Evolutionary conservation across 1,140 invertebrate genomes (phyloP).

Genomic region (Apolygus lucorum): DNA sequence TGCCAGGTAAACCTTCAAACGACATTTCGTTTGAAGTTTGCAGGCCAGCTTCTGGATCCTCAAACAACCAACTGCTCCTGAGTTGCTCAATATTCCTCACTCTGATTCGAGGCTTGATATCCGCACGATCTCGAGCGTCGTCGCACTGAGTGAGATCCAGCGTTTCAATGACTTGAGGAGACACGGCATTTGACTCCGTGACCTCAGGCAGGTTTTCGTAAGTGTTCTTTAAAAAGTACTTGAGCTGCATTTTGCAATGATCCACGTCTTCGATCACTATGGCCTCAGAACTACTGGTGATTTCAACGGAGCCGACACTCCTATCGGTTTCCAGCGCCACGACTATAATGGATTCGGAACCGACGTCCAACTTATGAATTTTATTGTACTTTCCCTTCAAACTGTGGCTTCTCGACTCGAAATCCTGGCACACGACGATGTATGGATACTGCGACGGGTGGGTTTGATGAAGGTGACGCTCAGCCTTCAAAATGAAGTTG

Average conservation of each 20-base stretch:
- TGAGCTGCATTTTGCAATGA: constrained; percentile 1
- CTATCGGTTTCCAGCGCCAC: neutral
- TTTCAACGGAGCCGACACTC: neutral
- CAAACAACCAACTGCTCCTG: neutral
- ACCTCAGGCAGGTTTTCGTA: neutral
- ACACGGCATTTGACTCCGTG: neutral
- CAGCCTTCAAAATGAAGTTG: neutral
- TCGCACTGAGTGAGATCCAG: neutral
- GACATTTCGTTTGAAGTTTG: neutral
- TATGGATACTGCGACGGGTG: neutral
- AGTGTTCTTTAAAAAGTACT: neutral
- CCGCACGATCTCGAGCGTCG: neutral
- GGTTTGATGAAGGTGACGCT: neutral
- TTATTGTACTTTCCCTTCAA: constrained; percentile 2
- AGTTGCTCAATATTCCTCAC: neutral
- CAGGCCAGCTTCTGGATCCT: neutral
- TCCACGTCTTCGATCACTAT: neutral
- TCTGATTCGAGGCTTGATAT: neutral
- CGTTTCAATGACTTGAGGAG: neutral
- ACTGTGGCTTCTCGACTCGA: neutral
- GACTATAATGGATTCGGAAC: neutral
- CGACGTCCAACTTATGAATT: neutral
- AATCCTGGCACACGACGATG: neutral
- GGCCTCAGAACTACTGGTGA: neutral
- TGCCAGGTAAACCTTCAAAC: too few relatives aligned